phyloP scores from a whole-genome alignment of 2,113 vertebrate genomes.

The Notothenia rossii region DNA sequence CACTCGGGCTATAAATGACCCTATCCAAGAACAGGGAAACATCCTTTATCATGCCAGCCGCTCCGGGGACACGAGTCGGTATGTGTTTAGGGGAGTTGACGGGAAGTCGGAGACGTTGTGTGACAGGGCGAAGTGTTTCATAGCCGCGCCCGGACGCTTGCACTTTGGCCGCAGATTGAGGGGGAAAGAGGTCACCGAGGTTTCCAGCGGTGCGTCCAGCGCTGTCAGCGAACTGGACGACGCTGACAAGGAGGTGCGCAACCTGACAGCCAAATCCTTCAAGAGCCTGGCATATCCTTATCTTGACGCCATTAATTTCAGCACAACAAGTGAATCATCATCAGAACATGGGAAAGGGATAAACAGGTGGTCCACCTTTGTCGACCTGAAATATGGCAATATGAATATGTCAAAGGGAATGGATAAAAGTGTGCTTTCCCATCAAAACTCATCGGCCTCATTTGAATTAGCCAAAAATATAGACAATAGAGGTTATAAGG shows the following conservation, averaged over 20 bases:
- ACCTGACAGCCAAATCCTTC: conserved; percentile 92
- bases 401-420: conserved; percentile 76
- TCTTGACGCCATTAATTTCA: conserved; percentile 89
- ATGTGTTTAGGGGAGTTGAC: conserved; percentile 80
- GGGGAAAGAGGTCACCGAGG: conserved; percentile 84
- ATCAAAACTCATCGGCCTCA: conserved; percentile 68
- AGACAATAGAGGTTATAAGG: conserved; percentile 69
- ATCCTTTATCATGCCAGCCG: conserved; percentile 85
- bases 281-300: conserved; percentile 94
- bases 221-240: conserved; percentile 95
- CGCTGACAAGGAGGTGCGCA: conserved; percentile 96
- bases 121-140: conserved; percentile 75
- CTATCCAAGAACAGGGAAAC: conserved; percentile 85
- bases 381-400: conserved; percentile 91
- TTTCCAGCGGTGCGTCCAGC: conserved; percentile 93
- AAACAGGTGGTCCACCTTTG: conserved; percentile 91
- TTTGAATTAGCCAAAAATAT: conserved; percentile 72
- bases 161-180: conserved; percentile 85
- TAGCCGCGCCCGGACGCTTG: conserved; percentile 86
- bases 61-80: conserved; percentile 88
- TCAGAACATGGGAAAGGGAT: conserved; percentile 87
- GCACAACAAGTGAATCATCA: conserved; percentile 91
- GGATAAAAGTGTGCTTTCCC: conserved; percentile 65
- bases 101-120: conserved; percentile 67
- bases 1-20: conserved; percentile 94